Evolutionary conservation across 1,140 invertebrate species (phyloP).

Genomic region (Protaetia brevitarsis): DNA sequence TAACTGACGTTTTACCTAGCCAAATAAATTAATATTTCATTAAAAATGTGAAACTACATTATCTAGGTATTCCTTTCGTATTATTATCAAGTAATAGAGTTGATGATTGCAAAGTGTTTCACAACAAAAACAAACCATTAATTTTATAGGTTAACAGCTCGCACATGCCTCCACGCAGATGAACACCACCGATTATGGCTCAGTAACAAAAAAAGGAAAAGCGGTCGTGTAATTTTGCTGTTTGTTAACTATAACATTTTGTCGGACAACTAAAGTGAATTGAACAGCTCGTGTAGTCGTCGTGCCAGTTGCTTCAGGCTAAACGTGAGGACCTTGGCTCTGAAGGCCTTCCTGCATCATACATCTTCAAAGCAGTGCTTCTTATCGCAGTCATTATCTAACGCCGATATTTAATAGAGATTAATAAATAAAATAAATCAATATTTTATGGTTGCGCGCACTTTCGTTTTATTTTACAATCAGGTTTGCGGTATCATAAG

Average conservation of each 20-base stretch:
- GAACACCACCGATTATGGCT: neutral
- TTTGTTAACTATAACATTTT: constrained; percentile 23
- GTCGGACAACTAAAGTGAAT: constrained; percentile 8
- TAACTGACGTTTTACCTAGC: no score
- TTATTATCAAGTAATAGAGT: no score
- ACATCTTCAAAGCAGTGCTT: constrained; percentile 32
- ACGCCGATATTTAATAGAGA: constrained; percentile 20
- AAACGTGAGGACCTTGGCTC: constrained; percentile 37
- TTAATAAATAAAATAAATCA: constrained; percentile 22
- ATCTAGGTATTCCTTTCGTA: no score
- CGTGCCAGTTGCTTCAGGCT: constrained; percentile 23
- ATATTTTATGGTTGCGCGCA: neutral
- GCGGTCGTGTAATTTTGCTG: constrained; percentile 17
- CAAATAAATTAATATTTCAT: no score
- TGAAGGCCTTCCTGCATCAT: constrained; percentile 37
- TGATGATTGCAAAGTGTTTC: no score
- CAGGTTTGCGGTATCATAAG: neutral
- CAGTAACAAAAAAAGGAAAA: neutral
- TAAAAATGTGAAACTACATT: no score
- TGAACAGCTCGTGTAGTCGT: neutral
- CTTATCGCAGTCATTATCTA: constrained; percentile 21
- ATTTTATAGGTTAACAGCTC: constrained; percentile 22
- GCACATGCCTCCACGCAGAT: neutral
- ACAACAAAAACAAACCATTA: constrained; percentile 18
- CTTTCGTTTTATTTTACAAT: neutral